Conservation (phyloP, 1,140 invertebrate species). For the Belonocnema kinseyi region DNA sequence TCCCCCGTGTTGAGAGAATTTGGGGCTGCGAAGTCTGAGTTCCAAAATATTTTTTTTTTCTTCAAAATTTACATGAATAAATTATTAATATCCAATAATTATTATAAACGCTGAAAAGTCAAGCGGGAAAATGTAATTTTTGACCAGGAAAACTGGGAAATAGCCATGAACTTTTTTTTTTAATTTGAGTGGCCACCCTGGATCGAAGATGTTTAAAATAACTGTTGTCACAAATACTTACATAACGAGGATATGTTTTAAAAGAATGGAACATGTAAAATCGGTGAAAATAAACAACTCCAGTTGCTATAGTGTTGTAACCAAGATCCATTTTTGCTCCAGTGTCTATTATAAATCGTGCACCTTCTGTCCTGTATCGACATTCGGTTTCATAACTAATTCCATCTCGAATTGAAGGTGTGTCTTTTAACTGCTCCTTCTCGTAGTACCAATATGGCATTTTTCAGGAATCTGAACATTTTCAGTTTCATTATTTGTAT, state of each 20-base stretch:
- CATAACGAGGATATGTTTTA: slow-evolving; percentile 94
- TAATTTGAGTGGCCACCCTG: too few species aligned
- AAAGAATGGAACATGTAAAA: slow-evolving; percentile 99
- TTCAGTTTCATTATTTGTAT: neutral
- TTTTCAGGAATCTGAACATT: slow-evolving; percentile 34
- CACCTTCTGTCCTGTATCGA: slow-evolving; percentile 86
- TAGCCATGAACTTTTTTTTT: too few species aligned
- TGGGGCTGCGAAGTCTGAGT: too few species aligned
- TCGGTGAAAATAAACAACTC: slow-evolving; percentile 97
- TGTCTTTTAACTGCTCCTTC: slow-evolving; percentile 91
- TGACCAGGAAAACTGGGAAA: too few species aligned
- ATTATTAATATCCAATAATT: too few species aligned
- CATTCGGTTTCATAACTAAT: slow-evolving; percentile 90
- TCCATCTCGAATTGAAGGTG: slow-evolving; percentile 90
- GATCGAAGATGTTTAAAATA: too few species aligned
- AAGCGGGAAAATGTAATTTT: too few species aligned
- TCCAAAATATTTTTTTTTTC: too few species aligned
- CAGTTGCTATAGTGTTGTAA: slow-evolving; percentile 98
- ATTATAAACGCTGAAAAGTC: too few species aligned
- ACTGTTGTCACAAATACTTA: slow-evolving; percentile 70
- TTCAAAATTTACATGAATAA: too few species aligned
- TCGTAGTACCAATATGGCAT: slow-evolving; percentile 94
- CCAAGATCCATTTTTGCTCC: slow-evolving; percentile 95
- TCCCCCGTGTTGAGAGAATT: too few species aligned
- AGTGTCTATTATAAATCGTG: slow-evolving; percentile 93